Conservation (phyloP, 1,140 invertebrate species). For the Drosophila guanche region DNA sequence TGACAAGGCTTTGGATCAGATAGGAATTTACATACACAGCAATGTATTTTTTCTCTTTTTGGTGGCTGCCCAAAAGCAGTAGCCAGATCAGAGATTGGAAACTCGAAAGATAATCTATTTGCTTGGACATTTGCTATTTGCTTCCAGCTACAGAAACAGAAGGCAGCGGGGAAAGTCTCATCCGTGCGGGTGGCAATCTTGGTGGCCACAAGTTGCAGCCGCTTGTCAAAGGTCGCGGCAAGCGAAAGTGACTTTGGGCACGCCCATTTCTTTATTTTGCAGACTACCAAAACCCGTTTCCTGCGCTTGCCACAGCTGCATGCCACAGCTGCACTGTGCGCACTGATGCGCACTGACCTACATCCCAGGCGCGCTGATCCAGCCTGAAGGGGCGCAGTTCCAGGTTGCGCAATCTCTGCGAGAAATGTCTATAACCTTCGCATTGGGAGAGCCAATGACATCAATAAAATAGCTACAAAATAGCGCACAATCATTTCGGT, state of each 20-base stretch:
- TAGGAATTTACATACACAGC: slow-evolving; percentile 48
- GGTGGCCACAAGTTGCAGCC: slow-evolving; percentile 45
- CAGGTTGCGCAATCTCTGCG: slow-evolving; percentile 43
- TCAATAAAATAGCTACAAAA: slow-evolving; percentile 55
- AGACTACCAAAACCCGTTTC: slow-evolving; percentile 62
- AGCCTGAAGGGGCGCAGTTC: slow-evolving; percentile 35
- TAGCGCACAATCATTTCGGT: slow-evolving; percentile 81
- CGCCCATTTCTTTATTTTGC: slow-evolving; percentile 13
- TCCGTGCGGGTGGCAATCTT: neutral
- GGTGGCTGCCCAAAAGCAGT: slow-evolving; percentile 25
- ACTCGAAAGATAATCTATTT: slow-evolving; percentile 6
- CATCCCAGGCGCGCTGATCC: slow-evolving; percentile 34
- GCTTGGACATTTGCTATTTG: no score
- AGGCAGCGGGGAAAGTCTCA: neutral
- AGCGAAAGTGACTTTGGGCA: slow-evolving; percentile 65
- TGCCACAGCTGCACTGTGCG: slow-evolving; percentile 61
- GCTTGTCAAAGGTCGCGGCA: slow-evolving; percentile 76
- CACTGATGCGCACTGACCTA: slow-evolving; percentile 62
- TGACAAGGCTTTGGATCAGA: slow-evolving; percentile 72
- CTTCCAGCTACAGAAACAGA: no score
- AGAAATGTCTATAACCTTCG: slow-evolving; percentile 64
- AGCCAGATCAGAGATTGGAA: slow-evolving; percentile 9
- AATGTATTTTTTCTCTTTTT: slow-evolving; percentile 21
- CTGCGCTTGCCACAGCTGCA: slow-evolving; percentile 62
- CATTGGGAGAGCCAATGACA: slow-evolving; percentile 74